Percentiles rank a stretch among this genome's conserved stretches.
Conservation (phyloP, 2,113 vertebrate species). For the Glaucidium brasilianum region DNA sequence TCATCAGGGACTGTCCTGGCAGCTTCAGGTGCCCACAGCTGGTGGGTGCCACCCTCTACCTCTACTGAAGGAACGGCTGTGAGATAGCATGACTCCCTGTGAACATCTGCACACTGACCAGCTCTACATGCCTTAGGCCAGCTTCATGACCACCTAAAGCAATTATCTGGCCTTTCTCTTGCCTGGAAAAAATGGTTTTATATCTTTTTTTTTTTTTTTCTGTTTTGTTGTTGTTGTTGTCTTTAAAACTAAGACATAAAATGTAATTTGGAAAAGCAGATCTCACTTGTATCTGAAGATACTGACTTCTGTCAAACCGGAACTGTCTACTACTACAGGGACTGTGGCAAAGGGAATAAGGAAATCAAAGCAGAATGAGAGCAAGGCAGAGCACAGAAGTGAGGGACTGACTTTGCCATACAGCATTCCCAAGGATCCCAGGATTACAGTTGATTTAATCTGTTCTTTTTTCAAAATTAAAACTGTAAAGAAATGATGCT, state of each 20-base stretch:
- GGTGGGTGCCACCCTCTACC: accelerated
- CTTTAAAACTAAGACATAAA: neutral
- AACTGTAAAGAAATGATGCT: neutral
- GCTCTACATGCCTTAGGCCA: neutral
- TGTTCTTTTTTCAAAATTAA: neutral
- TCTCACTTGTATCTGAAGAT: neutral
- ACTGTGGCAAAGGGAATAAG: neutral
- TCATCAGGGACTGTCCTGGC: neutral
- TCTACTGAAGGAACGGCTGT: neutral
- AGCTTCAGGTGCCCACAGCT: accelerated
- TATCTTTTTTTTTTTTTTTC: neutral
- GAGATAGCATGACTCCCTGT: neutral
- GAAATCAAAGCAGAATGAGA: neutral
- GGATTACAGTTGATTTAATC: neutral
- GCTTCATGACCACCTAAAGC: neutral
- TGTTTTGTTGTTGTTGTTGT: neutral
- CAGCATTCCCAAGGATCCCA: neutral
- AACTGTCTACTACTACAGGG: neutral
- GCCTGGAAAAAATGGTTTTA: neutral
- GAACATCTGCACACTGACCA: neutral
- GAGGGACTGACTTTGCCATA: neutral
- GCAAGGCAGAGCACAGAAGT: neutral
- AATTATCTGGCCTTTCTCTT: neutral
- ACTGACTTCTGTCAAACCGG: neutral
- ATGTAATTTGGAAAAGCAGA: neutral